Percentiles rank a stretch among this genome's conserved stretches.
Conservation (phyloP, 1,140 invertebrate genomes). For the Rhynchophorus ferrugineus region DNA sequence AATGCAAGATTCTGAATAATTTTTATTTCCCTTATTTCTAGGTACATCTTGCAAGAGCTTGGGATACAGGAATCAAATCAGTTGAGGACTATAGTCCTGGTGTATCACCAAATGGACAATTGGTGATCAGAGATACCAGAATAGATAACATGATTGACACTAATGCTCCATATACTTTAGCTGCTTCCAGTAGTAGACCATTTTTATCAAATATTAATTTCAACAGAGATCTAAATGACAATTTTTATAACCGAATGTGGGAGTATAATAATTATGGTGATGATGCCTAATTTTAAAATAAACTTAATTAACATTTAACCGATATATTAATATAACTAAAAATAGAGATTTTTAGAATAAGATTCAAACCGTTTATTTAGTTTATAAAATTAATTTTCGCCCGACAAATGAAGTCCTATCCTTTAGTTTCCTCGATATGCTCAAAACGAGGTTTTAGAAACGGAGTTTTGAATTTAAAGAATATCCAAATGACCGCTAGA, state of each 20-base stretch:
- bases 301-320: too few species aligned
- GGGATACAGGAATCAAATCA: background rate
- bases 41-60: constrained; percentile 7
- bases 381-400: too few species aligned
- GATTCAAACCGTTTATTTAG: too few species aligned
- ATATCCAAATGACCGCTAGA: too few species aligned
- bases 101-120: constrained; percentile 9
- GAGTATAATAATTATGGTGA: constrained; percentile 11
- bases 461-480: too few species aligned
- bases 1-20: too few species aligned
- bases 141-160: constrained; percentile 2
- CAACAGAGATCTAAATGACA: constrained; percentile 8
- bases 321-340: too few species aligned
- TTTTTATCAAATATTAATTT: constrained; percentile 2
- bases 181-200: constrained; percentile 2
- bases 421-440: too few species aligned
- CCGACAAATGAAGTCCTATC: too few species aligned
- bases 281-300: constrained; percentile 4
- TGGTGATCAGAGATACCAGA: constrained; percentile 6
- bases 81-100: constrained; percentile 1
- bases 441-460: too few species aligned
- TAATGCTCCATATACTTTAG: background rate
- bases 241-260: constrained; percentile 10
- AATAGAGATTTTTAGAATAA: too few species aligned
- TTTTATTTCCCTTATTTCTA: background rate